Conservation (phyloP, 1,140 invertebrate genomes). For the Drosophila saltans region DNA sequence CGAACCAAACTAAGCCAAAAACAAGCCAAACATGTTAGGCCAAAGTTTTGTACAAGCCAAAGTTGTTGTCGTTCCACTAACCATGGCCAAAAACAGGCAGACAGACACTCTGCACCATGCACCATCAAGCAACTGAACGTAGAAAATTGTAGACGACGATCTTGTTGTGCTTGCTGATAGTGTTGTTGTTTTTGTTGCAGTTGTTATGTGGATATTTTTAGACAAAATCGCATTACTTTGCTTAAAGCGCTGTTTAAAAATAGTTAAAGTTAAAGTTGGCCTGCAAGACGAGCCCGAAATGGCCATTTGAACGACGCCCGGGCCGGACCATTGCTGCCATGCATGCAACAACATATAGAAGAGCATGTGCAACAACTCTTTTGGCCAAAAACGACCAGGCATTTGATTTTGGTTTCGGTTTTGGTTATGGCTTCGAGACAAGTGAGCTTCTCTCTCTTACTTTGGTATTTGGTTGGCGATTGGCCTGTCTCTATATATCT, state of each 20-base stretch:
- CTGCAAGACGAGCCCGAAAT: constrained; percentile 12
- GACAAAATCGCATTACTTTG: constrained; percentile 61
- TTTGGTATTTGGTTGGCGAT: background rate
- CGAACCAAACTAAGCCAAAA: constrained; percentile 22
- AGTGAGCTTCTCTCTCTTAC: background rate
- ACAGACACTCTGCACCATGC: background rate
- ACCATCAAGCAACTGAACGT: constrained; percentile 26
- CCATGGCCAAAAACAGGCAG: constrained; percentile 65
- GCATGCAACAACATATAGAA: background rate
- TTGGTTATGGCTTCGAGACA: constrained; percentile 10
- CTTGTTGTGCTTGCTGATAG: constrained; percentile 14
- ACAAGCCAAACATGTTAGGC: constrained; percentile 69
- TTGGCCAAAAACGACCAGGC: constrained; percentile 16
- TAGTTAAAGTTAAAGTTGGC: constrained; percentile 40
- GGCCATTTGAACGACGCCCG: constrained; percentile 17
- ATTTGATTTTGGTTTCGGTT: constrained; percentile 52
- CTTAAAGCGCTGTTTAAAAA: constrained; percentile 64
- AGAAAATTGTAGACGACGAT: constrained; percentile 63
- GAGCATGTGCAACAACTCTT: constrained; percentile 36
- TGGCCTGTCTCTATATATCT: background rate
- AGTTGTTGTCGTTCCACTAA: constrained; percentile 54
- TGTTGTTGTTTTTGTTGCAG: constrained; percentile 17
- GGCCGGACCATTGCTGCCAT: no score
- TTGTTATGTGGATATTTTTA: constrained; percentile 62
- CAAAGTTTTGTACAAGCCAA: constrained; percentile 47